These are phyloP conservation scores for Caenorhabditis briggsae DNA, from an alignment of 1,140 invertebrate species.

Conservation along the genomic window DNA sequence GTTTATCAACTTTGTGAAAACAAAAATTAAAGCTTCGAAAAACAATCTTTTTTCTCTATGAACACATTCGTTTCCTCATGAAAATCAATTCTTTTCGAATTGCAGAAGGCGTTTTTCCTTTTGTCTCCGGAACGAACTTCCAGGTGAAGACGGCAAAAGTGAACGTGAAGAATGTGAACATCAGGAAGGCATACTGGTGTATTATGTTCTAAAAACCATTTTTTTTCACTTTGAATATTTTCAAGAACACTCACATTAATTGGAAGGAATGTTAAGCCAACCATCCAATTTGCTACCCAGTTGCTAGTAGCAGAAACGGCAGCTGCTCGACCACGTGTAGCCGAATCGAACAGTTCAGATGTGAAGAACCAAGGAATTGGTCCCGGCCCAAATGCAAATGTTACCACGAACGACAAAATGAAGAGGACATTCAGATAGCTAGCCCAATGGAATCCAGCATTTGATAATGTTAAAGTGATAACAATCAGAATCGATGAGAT, in stretches of 20 bases:
- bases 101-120: slow-evolving; percentile 15
- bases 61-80: slow-evolving; percentile 18
- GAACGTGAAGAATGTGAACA: slow-evolving; percentile 46
- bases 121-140: slow-evolving; percentile 44
- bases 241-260: slow-evolving; percentile 4
- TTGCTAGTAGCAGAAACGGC: slow-evolving; percentile 13
- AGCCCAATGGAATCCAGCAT: slow-evolving; percentile 24
- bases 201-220: slow-evolving; percentile 33
- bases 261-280: slow-evolving; percentile 30
- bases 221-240: neutral
- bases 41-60: neutral
- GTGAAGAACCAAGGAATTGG: slow-evolving; percentile 47
- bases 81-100: slow-evolving; percentile 35
- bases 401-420: slow-evolving; percentile 41
- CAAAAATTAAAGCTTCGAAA: neutral
- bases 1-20: no score
- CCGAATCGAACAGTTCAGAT: slow-evolving; percentile 21
- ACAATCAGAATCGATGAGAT: slow-evolving; percentile 37
- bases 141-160: slow-evolving; percentile 40
- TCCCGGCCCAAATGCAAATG: slow-evolving; percentile 28
- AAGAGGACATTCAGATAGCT: slow-evolving; percentile 18
- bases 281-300: slow-evolving; percentile 36
- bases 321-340: slow-evolving; percentile 21
- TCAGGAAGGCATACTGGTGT: slow-evolving; percentile 43
- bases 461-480: slow-evolving; percentile 20